Conservation (phyloP, 2,797 vertebrate species). For the Rhodeus uyekii region DNA sequence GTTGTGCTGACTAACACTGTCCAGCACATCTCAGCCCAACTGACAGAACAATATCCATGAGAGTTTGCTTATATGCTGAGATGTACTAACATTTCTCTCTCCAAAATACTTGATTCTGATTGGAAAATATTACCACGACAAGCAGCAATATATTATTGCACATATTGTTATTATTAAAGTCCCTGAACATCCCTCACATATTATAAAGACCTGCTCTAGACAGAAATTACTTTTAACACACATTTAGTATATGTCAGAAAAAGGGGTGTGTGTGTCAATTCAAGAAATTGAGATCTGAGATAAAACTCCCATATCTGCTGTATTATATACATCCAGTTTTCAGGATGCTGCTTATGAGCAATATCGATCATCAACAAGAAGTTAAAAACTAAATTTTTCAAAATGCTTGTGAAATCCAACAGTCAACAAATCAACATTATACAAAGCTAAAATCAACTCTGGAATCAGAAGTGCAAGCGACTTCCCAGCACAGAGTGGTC, state of each 20-base stretch:
- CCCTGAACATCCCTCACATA: background rate
- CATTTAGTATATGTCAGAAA: background rate
- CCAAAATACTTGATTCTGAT: background rate
- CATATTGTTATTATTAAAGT: background rate
- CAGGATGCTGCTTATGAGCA: too few relatives aligned
- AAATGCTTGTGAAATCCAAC: background rate
- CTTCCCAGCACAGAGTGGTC: slow-evolving; percentile 16
- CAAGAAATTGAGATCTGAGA: too few relatives aligned
- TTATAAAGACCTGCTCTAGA: background rate
- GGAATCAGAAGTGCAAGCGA: background rate
- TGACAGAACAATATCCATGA: background rate
- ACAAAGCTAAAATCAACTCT: background rate
- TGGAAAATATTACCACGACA: background rate
- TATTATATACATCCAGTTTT: too few relatives aligned
- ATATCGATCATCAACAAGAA: background rate
- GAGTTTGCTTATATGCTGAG: background rate
- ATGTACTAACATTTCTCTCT: background rate
- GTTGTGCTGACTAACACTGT: background rate
- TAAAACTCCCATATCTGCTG: too few relatives aligned
- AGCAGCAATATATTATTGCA: background rate
- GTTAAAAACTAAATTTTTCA: slow-evolving; percentile 10
- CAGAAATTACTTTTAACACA: background rate
- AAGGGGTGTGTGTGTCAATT: too few relatives aligned
- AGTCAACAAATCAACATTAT: slow-evolving; percentile 6
- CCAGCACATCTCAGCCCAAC: background rate